Evolutionary conservation across 2,797 vertebrate genomes (phyloP).

Genomic region (Cygnus olor): DNA sequence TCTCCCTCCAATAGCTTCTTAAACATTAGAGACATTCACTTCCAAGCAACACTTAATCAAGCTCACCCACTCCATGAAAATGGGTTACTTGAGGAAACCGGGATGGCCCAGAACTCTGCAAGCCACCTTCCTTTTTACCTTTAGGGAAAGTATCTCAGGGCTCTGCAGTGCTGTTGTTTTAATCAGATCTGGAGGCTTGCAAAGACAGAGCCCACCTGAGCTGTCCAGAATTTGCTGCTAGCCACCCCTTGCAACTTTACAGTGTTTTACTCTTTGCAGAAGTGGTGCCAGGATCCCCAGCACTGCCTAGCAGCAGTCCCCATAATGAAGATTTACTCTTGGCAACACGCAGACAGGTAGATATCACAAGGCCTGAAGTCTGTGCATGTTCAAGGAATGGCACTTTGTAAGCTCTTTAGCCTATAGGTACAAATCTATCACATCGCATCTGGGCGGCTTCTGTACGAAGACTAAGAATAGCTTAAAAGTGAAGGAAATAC

Average conservation of each 20-base stretch:
- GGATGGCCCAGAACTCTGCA: neutral
- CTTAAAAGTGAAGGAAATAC: neutral
- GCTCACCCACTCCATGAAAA: neutral
- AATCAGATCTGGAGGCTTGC: neutral
- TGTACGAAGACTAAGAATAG: neutral
- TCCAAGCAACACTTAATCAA: neutral
- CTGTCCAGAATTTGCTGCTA: neutral
- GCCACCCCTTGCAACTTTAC: neutral
- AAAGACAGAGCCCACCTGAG: rapidly evolving
- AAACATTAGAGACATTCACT: neutral
- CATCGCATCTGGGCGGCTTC: neutral
- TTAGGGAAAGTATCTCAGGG: neutral
- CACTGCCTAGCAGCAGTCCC: neutral
- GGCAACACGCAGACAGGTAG: neutral
- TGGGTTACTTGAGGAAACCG: neutral
- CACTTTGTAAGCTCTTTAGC: neutral
- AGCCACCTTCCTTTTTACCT: neutral
- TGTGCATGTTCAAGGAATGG: neutral
- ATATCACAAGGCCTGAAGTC: neutral
- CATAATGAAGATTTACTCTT: neutral
- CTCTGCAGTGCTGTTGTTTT: neutral
- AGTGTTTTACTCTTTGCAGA: neutral
- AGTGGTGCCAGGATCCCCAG: neutral
- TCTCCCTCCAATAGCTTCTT: neutral
- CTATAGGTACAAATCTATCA: neutral